Percentiles rank a stretch among this genome's conserved stretches.
These are phyloP conservation scores for Falcunculus frontatus DNA, from an alignment of 2,113 vertebrate species.

Conservation along the genomic window DNA sequence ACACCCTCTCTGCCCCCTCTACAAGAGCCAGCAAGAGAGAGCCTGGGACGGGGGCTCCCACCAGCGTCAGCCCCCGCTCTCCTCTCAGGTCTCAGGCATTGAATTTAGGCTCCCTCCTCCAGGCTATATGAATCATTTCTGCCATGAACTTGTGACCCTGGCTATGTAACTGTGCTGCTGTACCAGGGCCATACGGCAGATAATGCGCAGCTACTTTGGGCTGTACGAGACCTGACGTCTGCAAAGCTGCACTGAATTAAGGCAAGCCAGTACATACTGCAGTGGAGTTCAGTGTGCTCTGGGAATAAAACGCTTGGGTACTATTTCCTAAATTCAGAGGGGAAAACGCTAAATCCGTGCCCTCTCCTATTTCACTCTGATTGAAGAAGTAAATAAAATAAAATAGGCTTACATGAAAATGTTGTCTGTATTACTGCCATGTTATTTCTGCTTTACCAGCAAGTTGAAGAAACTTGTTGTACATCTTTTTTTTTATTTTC, in stretches of 20 bases:
- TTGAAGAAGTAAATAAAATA: slow-evolving; percentile 56
- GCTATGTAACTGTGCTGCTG: not conserved
- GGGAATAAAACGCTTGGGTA: slow-evolving; percentile 19
- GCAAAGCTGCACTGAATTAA: slow-evolving; percentile 57
- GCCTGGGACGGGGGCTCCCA: not conserved
- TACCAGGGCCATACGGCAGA: slow-evolving; percentile 22
- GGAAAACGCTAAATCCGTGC: not conserved
- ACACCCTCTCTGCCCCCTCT: not conserved
- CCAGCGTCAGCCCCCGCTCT: accelerated
- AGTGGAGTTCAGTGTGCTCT: not conserved
- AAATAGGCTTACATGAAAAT: slow-evolving; percentile 54
- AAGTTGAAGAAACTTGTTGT: not conserved
- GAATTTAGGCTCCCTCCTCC: slow-evolving; percentile 14
- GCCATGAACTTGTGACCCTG: slow-evolving; percentile 29
- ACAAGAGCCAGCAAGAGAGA: not conserved
- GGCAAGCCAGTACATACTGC: not conserved
- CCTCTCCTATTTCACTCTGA: slow-evolving; percentile 47
- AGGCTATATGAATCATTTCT: slow-evolving; percentile 30
- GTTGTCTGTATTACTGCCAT: slow-evolving; percentile 32
- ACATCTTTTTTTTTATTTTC: not conserved
- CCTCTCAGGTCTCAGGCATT: not conserved
- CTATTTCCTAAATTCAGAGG: not conserved
- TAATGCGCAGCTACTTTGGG: not conserved
- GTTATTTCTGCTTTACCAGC: slow-evolving; percentile 22
- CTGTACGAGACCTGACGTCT: not conserved